Conservation (phyloP, 2,113 vertebrate genomes). For the Carassius auratus region DNA sequence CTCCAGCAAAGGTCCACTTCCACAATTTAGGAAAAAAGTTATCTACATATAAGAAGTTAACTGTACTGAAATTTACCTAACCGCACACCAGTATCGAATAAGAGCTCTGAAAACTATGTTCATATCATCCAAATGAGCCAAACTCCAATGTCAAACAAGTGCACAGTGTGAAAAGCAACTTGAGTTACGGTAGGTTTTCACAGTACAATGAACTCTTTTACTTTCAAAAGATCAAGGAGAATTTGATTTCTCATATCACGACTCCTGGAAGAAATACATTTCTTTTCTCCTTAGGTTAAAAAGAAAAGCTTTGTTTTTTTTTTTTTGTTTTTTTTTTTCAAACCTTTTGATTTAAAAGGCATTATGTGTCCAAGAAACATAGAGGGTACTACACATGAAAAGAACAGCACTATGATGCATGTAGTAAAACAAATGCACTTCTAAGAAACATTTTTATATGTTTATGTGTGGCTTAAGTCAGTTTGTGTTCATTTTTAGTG, state of each 20-base stretch:
- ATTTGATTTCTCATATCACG: not conserved
- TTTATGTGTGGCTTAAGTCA: not conserved
- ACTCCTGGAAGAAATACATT: not conserved
- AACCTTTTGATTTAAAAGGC: not conserved
- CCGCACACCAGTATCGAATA: no score
- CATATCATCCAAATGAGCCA: not conserved
- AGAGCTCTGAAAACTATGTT: not conserved
- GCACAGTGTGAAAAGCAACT: no score
- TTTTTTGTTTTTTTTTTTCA: not conserved
- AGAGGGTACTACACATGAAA: not conserved
- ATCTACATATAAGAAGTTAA: no score
- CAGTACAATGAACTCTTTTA: not conserved
- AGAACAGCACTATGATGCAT: not conserved
- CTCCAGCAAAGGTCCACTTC: no score
- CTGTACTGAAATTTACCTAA: no score
- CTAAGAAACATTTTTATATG: not conserved
- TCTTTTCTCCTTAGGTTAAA: not conserved
- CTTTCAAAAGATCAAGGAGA: not conserved
- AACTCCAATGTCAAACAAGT: not conserved
- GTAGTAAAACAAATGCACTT: not conserved
- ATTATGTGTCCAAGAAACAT: not conserved
- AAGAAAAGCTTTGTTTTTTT: not conserved
- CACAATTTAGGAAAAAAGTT: no score
- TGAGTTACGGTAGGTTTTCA: no score
- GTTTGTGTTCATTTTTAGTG: not conserved